Evolutionary conservation across 2,888 invertebrate species (phyloP).

Genomic region (Argynnis bischoffii): DNA sequence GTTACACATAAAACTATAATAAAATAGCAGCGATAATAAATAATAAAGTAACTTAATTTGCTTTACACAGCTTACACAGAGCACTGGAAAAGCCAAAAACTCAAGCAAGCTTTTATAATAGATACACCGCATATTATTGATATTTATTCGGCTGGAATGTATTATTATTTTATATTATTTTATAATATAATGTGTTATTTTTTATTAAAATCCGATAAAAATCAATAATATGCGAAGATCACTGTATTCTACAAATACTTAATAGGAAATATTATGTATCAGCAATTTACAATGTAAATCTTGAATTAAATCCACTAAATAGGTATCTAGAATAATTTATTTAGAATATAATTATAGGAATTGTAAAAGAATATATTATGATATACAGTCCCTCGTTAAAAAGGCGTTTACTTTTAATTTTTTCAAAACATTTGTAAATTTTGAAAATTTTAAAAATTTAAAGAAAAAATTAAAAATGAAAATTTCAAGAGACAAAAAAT

Average conservation of each 20-base stretch:
- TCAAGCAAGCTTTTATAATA: conserved; percentile 21
- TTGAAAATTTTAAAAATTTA: neutral
- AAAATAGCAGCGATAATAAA: neutral
- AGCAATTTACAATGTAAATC: neutral
- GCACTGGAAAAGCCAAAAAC: conserved; percentile 19
- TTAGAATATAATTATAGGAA: neutral
- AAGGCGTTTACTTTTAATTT: conserved; percentile 3
- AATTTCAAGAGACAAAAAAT: neutral
- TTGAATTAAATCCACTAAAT: no score
- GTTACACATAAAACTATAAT: neutral
- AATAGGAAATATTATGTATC: neutral
- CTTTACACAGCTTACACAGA: conserved; percentile 30
- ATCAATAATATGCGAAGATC: conserved; percentile 1
- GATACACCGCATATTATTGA: neutral
- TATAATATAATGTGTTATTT: no score
- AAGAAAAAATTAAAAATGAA: no score
- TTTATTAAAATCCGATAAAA: neutral
- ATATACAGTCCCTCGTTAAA: neutral
- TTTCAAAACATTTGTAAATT: neutral
- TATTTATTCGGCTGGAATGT: neutral
- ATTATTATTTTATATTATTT: no score
- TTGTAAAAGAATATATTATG: neutral
- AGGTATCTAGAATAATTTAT: neutral
- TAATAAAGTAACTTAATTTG: conserved; percentile 10
- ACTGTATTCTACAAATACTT: conserved; percentile 1